phyloP scores from a whole-genome alignment of 2,888 invertebrate genomes.

The Toxonevra muliebris region DNA sequence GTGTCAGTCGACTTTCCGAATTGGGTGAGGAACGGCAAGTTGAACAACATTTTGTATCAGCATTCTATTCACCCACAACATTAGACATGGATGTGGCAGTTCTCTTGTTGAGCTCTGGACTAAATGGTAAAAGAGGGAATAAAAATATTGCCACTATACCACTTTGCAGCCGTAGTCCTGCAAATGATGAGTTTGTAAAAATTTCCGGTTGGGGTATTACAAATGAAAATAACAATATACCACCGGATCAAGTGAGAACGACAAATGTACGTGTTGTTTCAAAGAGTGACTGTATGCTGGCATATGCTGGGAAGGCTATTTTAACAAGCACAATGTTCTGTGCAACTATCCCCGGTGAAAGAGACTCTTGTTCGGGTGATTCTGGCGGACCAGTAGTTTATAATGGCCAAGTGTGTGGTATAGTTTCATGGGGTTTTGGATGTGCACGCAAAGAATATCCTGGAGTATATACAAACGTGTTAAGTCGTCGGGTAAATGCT shows the following conservation, averaged over 20 bases:
- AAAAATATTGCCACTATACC: conserved; percentile 46
- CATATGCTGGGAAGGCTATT: conserved; percentile 44
- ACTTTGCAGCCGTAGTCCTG: conserved; percentile 42
- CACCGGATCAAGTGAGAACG: conserved; percentile 51
- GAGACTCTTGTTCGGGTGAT: conserved; percentile 60
- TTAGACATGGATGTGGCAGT: conserved; percentile 60
- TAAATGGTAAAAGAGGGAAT: conserved; percentile 24
- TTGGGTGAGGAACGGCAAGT: conserved; percentile 38
- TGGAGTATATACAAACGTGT: conserved; percentile 53
- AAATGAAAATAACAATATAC: conserved; percentile 42
- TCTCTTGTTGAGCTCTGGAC: conserved; percentile 40
- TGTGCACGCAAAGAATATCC: conserved; percentile 53
- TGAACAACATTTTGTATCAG: conserved; percentile 40
- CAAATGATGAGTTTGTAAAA: conserved; percentile 44
- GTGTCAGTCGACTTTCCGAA: conserved; percentile 47
- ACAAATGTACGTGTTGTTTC: conserved; percentile 49
- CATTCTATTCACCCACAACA: conserved; percentile 39
- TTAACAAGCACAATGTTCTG: conserved; percentile 59
- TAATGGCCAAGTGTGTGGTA: conserved; percentile 67
- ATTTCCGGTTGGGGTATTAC: conserved; percentile 59
- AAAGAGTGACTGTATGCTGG: conserved; percentile 42
- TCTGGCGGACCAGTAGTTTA: conserved; percentile 61
- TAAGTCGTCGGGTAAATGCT: conserved; percentile 40
- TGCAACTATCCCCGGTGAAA: conserved; percentile 50
- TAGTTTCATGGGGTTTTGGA: conserved; percentile 71